Conservation (phyloP, 2,888 invertebrate species). For the Blera fallax region DNA sequence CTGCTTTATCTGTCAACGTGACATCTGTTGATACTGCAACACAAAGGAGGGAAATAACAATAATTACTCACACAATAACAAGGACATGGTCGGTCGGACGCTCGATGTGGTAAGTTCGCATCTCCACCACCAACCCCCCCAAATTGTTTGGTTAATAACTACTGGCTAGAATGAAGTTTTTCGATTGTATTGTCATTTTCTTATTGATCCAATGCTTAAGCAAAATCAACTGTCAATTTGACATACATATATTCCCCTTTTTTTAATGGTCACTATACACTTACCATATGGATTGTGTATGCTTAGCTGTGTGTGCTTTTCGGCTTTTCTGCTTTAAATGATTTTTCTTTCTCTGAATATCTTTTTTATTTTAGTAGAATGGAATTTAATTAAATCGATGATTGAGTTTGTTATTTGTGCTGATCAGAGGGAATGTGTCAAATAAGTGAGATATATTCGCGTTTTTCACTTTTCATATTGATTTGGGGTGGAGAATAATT, state of each 20-base stretch:
- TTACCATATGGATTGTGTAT: not conserved
- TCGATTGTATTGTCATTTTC: not conserved
- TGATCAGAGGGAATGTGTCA: not conserved
- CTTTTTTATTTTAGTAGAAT: slow-evolving; percentile 16
- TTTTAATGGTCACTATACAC: not conserved
- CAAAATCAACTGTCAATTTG: not conserved
- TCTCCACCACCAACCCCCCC: not conserved
- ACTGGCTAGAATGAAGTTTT: not conserved
- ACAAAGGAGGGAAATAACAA: slow-evolving; percentile 40
- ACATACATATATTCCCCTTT: not conserved
- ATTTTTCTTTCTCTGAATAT: not conserved
- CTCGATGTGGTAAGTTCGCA: not conserved
- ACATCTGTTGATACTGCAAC: slow-evolving; percentile 62
- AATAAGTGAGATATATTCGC: not conserved
- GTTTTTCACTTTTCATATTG: not conserved
- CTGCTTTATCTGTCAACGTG: slow-evolving; percentile 43
- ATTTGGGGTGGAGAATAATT: not conserved
- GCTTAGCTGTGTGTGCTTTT: not conserved
- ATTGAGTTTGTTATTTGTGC: slow-evolving; percentile 39
- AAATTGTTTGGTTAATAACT: not conserved
- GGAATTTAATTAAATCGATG: slow-evolving; percentile 67
- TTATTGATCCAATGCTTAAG: not conserved
- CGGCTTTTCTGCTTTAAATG: not conserved
- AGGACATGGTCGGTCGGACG: slow-evolving; percentile 21
- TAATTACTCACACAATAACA: slow-evolving; percentile 52